Percentiles rank a stretch among this genome's conserved stretches.
phyloP scores from a whole-genome alignment of 2,113 vertebrate genomes.

The Seriola aureovittata region DNA sequence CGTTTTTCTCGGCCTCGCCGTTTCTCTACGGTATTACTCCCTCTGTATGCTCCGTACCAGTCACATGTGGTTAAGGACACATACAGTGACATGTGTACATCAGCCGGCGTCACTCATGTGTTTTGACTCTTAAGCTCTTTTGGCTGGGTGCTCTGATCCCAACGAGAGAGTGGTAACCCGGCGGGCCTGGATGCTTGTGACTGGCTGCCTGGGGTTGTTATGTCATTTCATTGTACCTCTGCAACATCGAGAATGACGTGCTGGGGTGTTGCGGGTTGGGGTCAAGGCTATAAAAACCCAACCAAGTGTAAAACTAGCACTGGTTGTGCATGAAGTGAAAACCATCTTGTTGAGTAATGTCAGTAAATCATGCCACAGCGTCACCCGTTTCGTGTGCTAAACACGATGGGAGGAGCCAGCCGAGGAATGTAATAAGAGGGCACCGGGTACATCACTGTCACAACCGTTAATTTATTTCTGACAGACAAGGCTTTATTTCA shows the following conservation, averaged over 20 bases:
- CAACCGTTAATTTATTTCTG: slow-evolving; percentile 58
- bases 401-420: slow-evolving; percentile 53
- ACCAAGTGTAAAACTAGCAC: slow-evolving; percentile 68
- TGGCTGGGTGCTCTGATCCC: slow-evolving; percentile 64
- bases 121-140: slow-evolving; percentile 68
- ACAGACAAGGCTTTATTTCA: slow-evolving; percentile 57
- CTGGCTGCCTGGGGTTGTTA: slow-evolving; percentile 64
- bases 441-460: slow-evolving; percentile 58
- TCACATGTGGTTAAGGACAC: slow-evolving; percentile 65
- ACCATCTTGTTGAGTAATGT: slow-evolving; percentile 70
- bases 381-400: slow-evolving; percentile 31
- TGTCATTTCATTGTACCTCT: slow-evolving; percentile 70
- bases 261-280: slow-evolving; percentile 59
- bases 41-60: slow-evolving; percentile 21
- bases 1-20: slow-evolving; percentile 40
- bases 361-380: slow-evolving; percentile 48
- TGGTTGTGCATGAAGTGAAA: slow-evolving; percentile 60
- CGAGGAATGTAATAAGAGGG: slow-evolving; percentile 31
- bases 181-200: slow-evolving; percentile 40
- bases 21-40: slow-evolving; percentile 41
- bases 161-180: slow-evolving; percentile 66
- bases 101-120: slow-evolving; percentile 68
- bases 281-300: slow-evolving; percentile 74
- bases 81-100: slow-evolving; percentile 60
- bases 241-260: slow-evolving; percentile 59